phyloP scores from a whole-genome alignment of 2,113 vertebrate genomes.

The Sinocyclocheilus grahami region DNA sequence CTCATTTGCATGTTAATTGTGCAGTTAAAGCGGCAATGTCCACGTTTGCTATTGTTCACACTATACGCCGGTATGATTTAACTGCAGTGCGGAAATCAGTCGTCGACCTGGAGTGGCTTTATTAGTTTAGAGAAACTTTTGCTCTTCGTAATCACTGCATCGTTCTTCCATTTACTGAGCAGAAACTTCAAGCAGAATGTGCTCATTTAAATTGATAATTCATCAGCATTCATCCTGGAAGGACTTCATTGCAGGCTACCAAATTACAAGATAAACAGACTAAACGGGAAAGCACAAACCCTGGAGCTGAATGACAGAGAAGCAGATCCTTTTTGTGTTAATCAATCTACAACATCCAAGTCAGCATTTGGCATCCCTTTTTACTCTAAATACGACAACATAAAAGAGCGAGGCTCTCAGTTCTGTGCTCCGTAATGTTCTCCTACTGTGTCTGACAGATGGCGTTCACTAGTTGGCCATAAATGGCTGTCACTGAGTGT shows the following conservation, averaged over 20 bases:
- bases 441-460: slow-evolving; percentile 93
- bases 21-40: slow-evolving; percentile 69
- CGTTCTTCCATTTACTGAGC: not conserved
- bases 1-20: slow-evolving; percentile 84
- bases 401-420: slow-evolving; percentile 70
- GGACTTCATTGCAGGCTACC: slow-evolving; percentile 35
- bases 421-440: slow-evolving; percentile 79
- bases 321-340: slow-evolving; percentile 34
- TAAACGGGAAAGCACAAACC: slow-evolving; percentile 34
- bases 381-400: slow-evolving; percentile 60
- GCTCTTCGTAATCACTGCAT: not conserved
- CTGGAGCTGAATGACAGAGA: slow-evolving; percentile 35
- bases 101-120: slow-evolving; percentile 27
- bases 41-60: slow-evolving; percentile 64
- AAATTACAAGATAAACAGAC: slow-evolving; percentile 41
- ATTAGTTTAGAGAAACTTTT: slow-evolving; percentile 15
- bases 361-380: slow-evolving; percentile 59
- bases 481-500: slow-evolving; percentile 96
- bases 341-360: slow-evolving; percentile 50
- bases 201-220: slow-evolving; percentile 39
- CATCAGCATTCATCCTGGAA: slow-evolving; percentile 40
- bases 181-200: slow-evolving; percentile 33
- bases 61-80: not conserved
- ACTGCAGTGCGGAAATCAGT: not conserved
- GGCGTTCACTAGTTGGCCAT: slow-evolving; percentile 97